These are phyloP conservation scores for Pontoporia blainvillei DNA, from an alignment of 2,113 vertebrate genomes.

Conservation along the genomic window DNA sequence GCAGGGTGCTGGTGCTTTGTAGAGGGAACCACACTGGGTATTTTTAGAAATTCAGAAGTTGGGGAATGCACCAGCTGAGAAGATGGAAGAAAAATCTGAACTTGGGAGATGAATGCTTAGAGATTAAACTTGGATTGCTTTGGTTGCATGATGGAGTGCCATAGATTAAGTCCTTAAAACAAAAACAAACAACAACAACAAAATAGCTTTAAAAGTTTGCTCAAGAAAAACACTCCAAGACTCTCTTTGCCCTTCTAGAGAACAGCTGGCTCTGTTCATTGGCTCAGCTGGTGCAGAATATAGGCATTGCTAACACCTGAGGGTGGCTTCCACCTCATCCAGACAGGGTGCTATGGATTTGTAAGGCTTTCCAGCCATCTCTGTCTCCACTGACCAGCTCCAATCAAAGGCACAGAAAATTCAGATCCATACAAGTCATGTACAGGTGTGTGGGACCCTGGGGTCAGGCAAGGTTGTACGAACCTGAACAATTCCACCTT, in stretches of 20 bases:
- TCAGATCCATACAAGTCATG: neutral
- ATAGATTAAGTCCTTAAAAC: conserved; percentile 55
- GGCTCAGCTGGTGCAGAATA: neutral
- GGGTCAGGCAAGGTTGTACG: neutral
- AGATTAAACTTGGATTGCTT: conserved; percentile 72
- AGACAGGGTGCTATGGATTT: neutral
- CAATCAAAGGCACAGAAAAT: neutral
- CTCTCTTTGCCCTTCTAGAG: neutral
- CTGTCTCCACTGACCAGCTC: neutral
- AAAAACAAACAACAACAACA: conserved; percentile 48
- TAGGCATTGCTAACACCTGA: neutral
- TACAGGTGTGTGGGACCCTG: neutral
- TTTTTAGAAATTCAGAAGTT: conserved; percentile 77
- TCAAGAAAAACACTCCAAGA: conserved; percentile 1
- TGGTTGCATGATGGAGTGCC: conserved; percentile 41
- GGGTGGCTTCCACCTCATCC: neutral
- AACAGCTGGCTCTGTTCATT: neutral
- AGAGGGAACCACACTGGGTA: conserved; percentile 70
- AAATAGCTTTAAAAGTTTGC: conserved; percentile 14
- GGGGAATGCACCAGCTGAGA: conserved; percentile 68
- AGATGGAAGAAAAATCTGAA: conserved; percentile 67
- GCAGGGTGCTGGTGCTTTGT: conserved; percentile 73
- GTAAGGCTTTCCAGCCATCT: neutral
- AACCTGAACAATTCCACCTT: neutral
- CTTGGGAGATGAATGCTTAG: conserved; percentile 53